Percentiles rank a stretch among this genome's conserved stretches.
Conservation (phyloP, 2,888 invertebrate genomes). For the Euphydryas editha region DNA sequence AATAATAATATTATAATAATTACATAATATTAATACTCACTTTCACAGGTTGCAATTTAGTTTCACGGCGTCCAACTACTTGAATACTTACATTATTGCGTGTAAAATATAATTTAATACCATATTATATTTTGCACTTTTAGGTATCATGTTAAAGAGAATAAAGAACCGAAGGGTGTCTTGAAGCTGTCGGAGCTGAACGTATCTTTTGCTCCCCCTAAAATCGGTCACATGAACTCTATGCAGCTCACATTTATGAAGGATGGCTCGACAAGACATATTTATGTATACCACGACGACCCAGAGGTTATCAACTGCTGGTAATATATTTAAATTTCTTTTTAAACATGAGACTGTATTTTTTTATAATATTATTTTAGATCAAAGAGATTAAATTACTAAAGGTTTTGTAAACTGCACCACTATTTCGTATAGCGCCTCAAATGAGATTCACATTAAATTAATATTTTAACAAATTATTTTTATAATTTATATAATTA, state of each 20-base stretch:
- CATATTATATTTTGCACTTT: too few species aligned
- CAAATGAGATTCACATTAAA: too few species aligned
- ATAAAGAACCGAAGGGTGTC: slow-evolving; percentile 92
- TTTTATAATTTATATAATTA: too few species aligned
- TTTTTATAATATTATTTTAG: too few species aligned
- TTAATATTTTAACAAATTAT: too few species aligned
- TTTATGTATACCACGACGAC: slow-evolving; percentile 94
- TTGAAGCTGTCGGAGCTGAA: slow-evolving; percentile 92
- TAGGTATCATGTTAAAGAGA: slow-evolving; percentile 88
- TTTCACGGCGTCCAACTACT: background rate
- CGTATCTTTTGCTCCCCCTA: slow-evolving; percentile 92
- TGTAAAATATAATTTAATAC: background rate
- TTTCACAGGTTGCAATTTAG: background rate
- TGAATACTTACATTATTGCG: background rate
- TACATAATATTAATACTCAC: background rate
- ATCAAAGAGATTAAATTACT: too few species aligned
- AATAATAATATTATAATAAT: background rate
- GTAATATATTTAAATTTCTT: slow-evolving; percentile 68
- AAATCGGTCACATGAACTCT: slow-evolving; percentile 90
- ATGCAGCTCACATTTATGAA: slow-evolving; percentile 93
- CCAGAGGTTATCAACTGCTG: slow-evolving; percentile 93
- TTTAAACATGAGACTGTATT: background rate
- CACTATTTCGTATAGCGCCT: too few species aligned
- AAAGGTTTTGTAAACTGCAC: too few species aligned
- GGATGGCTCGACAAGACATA: slow-evolving; percentile 93